Base-by-base conservation (phyloP, 2,888 invertebrate species). In the Meliscaeva auricollis region DNA sequence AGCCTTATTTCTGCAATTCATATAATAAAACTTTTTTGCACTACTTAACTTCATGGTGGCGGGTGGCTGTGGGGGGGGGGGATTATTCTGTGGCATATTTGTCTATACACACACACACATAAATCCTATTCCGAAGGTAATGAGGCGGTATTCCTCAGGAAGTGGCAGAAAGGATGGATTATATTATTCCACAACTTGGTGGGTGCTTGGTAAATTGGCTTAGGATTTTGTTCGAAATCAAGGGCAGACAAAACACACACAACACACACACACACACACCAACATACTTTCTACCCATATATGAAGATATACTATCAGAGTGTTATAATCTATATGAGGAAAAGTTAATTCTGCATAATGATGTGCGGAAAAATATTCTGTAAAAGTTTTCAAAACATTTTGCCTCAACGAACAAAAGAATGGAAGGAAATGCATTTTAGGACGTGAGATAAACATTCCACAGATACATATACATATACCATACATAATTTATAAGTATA, bases 261-360 rank as follows among this genome's bases (percentile, higher is more conserved):
- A 4, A 54, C 8, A 52, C 9, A 26, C 26, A 22, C 6, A 20
- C 17, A 48, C 13, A 26, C 6, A 52, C 9, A n/a, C n/a, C n/a
- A 2, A 1, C 15, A 44, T n/a, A 44, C n/a, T 6, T 5, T 4
- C 5, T 15, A n/a, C 13, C 0, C 5, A n/a, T 3, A 44, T 6
- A 44, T 44, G n/a, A 13, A 50, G n/a, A 26, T 17, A 20, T 17
- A 17, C 6, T 3, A 7, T 4, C 20, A 11, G 8, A 41, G 62
- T 62, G 44, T 44, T 44, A 62, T 38, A 56, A 48, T 50, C 17
- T 56, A 46, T 56, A 46, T 26, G 44, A 41, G 72, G 30, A 50
- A 58, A 72, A 66, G 64, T 78, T 66, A 13, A 58, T 66, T 41
- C 72, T 66, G 48, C 38, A 66, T 48, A 48, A 78, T 41, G 22